These are phyloP conservation scores for Nudaria mundana DNA, from an alignment of 2,888 invertebrate genomes.

Conservation along the genomic window DNA sequence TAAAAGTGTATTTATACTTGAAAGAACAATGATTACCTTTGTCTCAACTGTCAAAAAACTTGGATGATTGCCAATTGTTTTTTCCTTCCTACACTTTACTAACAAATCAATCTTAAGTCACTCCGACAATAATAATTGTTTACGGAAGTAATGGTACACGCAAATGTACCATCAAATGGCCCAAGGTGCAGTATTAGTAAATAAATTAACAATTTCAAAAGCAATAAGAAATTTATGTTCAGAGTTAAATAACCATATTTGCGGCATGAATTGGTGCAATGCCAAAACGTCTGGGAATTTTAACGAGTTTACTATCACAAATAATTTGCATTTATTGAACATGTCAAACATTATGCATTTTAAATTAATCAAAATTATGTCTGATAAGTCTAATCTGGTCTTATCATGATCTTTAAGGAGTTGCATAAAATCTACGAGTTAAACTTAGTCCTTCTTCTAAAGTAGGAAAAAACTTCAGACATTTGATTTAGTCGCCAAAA, in stretches of 20 bases:
- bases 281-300: constrained; percentile 54
- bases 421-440: too few relatives aligned
- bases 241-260: constrained; percentile 26
- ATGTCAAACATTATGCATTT: too few relatives aligned
- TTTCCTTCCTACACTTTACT: constrained; percentile 16
- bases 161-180: constrained; percentile 20
- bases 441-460: too few relatives aligned
- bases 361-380: too few relatives aligned
- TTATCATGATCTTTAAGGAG: too few relatives aligned
- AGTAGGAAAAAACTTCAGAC: too few relatives aligned
- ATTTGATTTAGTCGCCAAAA: too few relatives aligned
- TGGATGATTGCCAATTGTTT: constrained; percentile 31
- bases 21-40: constrained; percentile 29
- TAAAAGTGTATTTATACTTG: constrained; percentile 6
- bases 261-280: constrained; percentile 40
- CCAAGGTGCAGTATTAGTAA: constrained; percentile 11
- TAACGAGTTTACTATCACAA: constrained; percentile 43
- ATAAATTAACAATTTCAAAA: constrained; percentile 18
- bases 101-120: constrained; percentile 14
- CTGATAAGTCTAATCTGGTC: too few relatives aligned
- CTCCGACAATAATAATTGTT: constrained; percentile 26
- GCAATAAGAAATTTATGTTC: constrained; percentile 18
- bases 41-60: constrained; percentile 21
- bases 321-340: too few relatives aligned
- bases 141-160: constrained; percentile 34